Base-by-base conservation (phyloP, 2,888 invertebrate species). In the Microctonus hyperodae region DNA sequence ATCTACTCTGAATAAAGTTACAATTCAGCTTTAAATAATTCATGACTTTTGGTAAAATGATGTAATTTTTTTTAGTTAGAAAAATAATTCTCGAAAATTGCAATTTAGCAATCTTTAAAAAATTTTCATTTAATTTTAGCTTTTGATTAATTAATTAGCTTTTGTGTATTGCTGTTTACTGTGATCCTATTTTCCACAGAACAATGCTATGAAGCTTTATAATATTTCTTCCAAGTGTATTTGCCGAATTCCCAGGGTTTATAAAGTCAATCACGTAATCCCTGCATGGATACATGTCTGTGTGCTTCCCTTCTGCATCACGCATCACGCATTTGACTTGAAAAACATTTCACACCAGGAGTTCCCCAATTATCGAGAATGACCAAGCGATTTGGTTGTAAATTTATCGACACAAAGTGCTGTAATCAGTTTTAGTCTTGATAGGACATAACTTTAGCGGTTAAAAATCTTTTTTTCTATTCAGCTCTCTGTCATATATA, bases 301-400 rank as follows among this genome's bases (percentile, higher is more conserved):
- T 60, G 20, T 20, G 1, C 50, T 28, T 37, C 10, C 7, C 35
- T 44, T 28, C 16, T 31, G 60, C 44, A 64, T 50, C 53, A 31
- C 58, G 44, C 69, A 44, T 59, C 57, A 44, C 16, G 66, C 67
- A 66, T 65, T 68, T 62, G 48, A 65, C 28, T 51, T 28, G 58
- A 64, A 64, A 62, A 58, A 59, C 64, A 37, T 70, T 70, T 62
- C 67, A 70, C 70, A 65, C 70, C 22, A 60, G 66, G 69, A 62
- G 62, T 22, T 37, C 67, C 58, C 62, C 72, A 72, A 74, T 74
- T 74, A 74, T 72, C 58, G 69, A 57, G 71, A 70, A 74, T 74
- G 73, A 74, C 72, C 69, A 44, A 73, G 74, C 73, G 73, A 75
- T 76, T 71, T 64, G 67, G 69, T 67, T 64, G 67, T 68, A 58